Evolutionary conservation across 2,888 invertebrate genomes (phyloP).

Genomic region (Pristionchus exspectatus): DNA sequence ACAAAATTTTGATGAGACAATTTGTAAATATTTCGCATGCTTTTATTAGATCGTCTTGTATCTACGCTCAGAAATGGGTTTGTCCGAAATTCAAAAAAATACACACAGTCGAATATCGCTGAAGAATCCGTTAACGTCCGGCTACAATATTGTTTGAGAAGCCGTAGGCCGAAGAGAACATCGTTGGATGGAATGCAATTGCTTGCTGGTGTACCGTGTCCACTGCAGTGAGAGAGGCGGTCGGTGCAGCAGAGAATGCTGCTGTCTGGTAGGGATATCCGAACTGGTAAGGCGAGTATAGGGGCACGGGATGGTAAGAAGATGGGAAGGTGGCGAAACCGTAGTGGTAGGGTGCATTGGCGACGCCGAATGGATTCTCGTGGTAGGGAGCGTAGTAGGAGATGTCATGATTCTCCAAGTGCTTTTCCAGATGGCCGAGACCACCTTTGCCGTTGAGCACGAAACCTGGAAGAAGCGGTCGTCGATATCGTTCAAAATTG

Average conservation of each 20-base stretch:
- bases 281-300: too few species aligned
- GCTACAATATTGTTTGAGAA: neutral
- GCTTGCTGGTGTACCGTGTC: neutral
- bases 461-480: neutral
- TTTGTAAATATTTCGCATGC: too few species aligned
- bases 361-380: constrained; percentile 25
- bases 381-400: constrained; percentile 30
- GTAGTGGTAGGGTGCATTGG: constrained; percentile 9
- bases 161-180: neutral
- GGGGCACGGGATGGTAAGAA: neutral
- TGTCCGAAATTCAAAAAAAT: too few species aligned
- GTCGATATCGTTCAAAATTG: too few species aligned
- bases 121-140: neutral
- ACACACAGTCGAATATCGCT: too few species aligned
- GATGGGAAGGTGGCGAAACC: constrained; percentile 1
- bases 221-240: neutral
- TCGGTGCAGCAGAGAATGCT: too few species aligned
- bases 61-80: too few species aligned
- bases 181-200: neutral
- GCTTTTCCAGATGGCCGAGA: constrained; percentile 31
- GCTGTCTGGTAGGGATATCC: too few species aligned
- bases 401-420: neutral
- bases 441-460: neutral
- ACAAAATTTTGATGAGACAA: too few species aligned
- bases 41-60: too few species aligned